Evolutionary conservation across 2,113 vertebrate species (phyloP).

Genomic region (Tachycineta bicolor): DNA sequence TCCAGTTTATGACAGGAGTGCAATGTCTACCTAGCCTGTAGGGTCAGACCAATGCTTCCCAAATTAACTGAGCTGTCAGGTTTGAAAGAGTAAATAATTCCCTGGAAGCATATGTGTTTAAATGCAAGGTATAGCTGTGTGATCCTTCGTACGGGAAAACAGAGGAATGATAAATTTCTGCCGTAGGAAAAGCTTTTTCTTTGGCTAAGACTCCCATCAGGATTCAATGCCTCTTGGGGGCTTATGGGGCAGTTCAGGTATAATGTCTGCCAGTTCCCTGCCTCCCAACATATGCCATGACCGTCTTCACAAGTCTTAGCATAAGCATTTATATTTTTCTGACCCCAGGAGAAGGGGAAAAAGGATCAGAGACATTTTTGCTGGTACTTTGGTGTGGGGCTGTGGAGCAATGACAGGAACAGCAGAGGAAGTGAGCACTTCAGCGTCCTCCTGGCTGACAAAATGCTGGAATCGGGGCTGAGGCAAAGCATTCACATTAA

Average conservation of each 20-base stretch:
- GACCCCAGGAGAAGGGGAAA: background rate
- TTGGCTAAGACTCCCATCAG: background rate
- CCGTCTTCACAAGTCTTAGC: background rate
- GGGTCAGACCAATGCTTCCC: background rate
- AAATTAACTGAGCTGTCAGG: background rate
- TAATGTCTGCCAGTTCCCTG: background rate
- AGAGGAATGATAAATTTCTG: background rate
- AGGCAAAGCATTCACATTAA: background rate
- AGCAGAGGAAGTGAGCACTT: accelerated
- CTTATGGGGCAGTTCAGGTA: background rate
- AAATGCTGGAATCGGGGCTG: background rate
- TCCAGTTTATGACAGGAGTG: background rate
- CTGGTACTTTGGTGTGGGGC: background rate
- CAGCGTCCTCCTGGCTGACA: background rate
- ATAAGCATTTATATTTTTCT: background rate
- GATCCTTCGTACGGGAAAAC: background rate
- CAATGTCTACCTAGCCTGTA: background rate
- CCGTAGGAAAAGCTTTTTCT: background rate
- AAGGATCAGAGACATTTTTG: background rate
- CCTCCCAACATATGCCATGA: accelerated
- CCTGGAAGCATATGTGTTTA: background rate
- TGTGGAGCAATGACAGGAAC: background rate
- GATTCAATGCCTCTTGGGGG: background rate
- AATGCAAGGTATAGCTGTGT: background rate
- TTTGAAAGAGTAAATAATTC: background rate